A percentile compares a stretch with the other conserved stretches of the same genome.
phyloP scores from a whole-genome alignment of 2,888 invertebrate species.

The Orchesella flavescens region DNA sequence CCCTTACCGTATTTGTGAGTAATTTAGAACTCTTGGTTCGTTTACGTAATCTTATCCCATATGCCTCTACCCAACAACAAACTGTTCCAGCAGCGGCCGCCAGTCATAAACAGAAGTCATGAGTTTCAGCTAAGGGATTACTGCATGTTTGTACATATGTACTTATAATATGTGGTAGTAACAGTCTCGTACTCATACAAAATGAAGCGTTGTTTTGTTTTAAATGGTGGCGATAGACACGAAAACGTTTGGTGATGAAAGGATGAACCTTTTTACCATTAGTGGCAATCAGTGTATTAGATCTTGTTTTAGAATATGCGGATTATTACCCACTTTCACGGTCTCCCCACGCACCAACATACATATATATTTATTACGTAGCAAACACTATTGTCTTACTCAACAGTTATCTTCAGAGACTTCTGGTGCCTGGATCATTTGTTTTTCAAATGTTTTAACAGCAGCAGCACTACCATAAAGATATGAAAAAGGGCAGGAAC shows the following conservation, averaged over 20 bases:
- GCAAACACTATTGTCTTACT: no score
- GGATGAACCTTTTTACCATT: constrained; percentile 33
- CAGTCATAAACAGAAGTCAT: constrained; percentile 58
- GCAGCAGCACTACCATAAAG: no score
- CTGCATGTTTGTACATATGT: neutral
- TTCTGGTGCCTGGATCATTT: no score
- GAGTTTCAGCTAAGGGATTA: constrained; percentile 16
- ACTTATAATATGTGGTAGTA: neutral
- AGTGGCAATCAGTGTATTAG: constrained; percentile 32
- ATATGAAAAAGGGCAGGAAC: no score
- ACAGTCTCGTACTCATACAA: neutral
- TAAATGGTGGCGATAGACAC: constrained; percentile 2
- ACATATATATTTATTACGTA: no score
- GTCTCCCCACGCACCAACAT: no score
- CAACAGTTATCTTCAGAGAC: no score
- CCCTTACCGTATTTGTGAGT: constrained; percentile 50
- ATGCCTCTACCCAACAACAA: constrained; percentile 17
- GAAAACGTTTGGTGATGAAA: constrained; percentile 36
- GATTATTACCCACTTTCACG: neutral
- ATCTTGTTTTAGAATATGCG: constrained; percentile 22
- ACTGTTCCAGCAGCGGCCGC: constrained; percentile 35
- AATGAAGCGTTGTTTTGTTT: neutral
- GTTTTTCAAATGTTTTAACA: no score
- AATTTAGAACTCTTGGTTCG: constrained; percentile 10
- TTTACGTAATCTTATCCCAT: constrained; percentile 53